Evolutionary conservation across 1,140 invertebrate species (phyloP).

Genomic region (Hermetia illucens): DNA sequence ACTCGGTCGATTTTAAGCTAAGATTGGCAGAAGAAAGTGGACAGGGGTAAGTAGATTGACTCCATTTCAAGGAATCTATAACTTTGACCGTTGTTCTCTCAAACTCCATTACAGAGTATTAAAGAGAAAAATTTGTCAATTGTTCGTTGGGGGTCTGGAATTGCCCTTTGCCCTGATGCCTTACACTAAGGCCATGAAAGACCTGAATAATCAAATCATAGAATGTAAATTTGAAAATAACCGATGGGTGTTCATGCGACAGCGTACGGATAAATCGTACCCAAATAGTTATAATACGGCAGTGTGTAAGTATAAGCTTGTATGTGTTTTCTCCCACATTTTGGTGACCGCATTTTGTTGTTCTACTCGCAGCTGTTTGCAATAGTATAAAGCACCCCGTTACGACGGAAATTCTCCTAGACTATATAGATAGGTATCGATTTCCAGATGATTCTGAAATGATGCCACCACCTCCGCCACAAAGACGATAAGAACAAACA

Average conservation of each 20-base stretch:
- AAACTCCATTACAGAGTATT: conserved; percentile 45
- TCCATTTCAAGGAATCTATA: neutral
- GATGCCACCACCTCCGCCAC: conserved; percentile 46
- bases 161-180: conserved; percentile 59
- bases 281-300: conserved; percentile 84
- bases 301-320: conserved; percentile 36
- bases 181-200: conserved; percentile 56
- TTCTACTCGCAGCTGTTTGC: conserved; percentile 43
- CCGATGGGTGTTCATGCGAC: conserved; percentile 89
- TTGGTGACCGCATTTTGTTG: neutral
- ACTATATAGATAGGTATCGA: conserved; percentile 51
- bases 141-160: conserved; percentile 62
- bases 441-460: conserved; percentile 45
- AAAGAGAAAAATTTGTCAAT: conserved; percentile 53
- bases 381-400: conserved; percentile 62
- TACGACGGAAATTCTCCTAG: conserved; percentile 61
- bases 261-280: conserved; percentile 92
- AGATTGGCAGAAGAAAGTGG: conserved; percentile 61
- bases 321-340: conserved; percentile 7
- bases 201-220: conserved; percentile 86
- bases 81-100: neutral
- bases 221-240: conserved; percentile 75
- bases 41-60: conserved; percentile 43
- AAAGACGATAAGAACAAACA: no score
- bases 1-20: conserved; percentile 92